These are phyloP conservation scores for Eurystomus glaucurus DNA, from an alignment of 2,797 vertebrate species.

Conservation along the genomic window DNA sequence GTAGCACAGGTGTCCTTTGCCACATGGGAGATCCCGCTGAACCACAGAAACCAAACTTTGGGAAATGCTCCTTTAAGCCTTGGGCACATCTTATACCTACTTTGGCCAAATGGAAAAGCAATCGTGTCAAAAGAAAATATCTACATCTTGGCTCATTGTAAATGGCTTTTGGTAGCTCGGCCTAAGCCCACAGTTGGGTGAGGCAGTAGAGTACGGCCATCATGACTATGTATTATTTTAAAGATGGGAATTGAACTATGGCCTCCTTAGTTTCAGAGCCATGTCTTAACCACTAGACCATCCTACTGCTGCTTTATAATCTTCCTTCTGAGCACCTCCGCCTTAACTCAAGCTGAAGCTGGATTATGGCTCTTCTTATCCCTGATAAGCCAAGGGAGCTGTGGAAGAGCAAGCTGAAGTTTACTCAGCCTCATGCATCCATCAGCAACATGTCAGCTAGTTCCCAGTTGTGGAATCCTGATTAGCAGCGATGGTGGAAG, in stretches of 20 bases:
- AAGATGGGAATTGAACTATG: neutral
- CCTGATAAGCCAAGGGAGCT: neutral
- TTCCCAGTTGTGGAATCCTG: conserved; percentile 39
- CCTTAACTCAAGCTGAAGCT: neutral
- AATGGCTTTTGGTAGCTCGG: neutral
- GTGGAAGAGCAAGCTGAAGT: conserved; percentile 21
- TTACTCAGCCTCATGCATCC: conserved; percentile 25
- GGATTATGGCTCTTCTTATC: neutral
- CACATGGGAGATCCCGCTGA: neutral
- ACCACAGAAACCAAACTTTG: neutral
- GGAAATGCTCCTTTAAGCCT: neutral
- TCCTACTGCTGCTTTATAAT: neutral
- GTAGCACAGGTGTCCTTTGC: neutral
- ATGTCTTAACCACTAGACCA: neutral
- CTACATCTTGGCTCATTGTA: neutral
- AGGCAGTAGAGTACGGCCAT: neutral
- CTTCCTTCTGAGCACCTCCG: neutral
- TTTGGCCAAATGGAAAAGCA: neutral
- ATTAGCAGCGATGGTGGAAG: conserved; percentile 46
- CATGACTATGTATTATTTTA: neutral
- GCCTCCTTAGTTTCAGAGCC: neutral
- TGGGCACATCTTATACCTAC: neutral
- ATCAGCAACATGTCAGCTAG: conserved; percentile 51
- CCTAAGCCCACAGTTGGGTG: neutral
- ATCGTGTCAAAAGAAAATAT: rapidly evolving